A percentile compares a stretch with the other conserved stretches of the same genome.
Evolutionary conservation across 1,140 invertebrate genomes (phyloP).

Genomic region (Trichomalopsis sarcophagae): DNA sequence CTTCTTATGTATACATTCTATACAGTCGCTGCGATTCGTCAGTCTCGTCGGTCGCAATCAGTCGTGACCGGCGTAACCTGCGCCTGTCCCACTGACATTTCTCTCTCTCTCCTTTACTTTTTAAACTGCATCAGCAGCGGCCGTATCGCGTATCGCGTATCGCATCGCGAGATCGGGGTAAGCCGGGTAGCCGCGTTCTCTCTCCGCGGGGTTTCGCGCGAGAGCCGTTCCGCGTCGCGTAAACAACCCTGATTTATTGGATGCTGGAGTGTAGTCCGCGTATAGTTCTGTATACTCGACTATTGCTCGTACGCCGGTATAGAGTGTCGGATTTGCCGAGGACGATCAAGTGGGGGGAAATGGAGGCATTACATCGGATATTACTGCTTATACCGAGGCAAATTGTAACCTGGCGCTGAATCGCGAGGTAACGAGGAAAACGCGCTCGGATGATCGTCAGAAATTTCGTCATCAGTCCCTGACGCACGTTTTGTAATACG

Average conservation of each 20-base stretch:
- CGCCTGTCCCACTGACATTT: slow-evolving; percentile 52
- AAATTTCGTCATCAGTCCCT: no score
- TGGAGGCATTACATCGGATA: background rate
- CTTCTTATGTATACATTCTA: background rate
- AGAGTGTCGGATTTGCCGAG: background rate
- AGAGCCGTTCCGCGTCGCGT: slow-evolving; percentile 25
- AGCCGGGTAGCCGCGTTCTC: slow-evolving; percentile 67
- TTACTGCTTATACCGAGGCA: background rate
- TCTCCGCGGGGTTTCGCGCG: slow-evolving; percentile 35
- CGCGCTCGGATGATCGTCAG: no score
- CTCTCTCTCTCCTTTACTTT: slow-evolving; percentile 20
- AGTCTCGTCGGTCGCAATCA: slow-evolving; percentile 43
- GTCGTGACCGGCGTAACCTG: slow-evolving; percentile 24
- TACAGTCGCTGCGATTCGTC: slow-evolving; percentile 33
- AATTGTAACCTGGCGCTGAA: background rate
- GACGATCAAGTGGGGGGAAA: background rate
- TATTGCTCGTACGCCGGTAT: no score
- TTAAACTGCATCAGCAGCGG: background rate
- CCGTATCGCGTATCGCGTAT: slow-evolving; percentile 64
- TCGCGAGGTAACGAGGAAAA: no score
- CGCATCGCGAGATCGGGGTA: slow-evolving; percentile 72
- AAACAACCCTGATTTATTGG: slow-evolving; percentile 47
- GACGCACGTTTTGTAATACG: no score
- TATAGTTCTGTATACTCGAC: background rate
- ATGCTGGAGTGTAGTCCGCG: slow-evolving; percentile 1